phyloP scores from a whole-genome alignment of 2,113 vertebrate species.

The Pimephales promelas region DNA sequence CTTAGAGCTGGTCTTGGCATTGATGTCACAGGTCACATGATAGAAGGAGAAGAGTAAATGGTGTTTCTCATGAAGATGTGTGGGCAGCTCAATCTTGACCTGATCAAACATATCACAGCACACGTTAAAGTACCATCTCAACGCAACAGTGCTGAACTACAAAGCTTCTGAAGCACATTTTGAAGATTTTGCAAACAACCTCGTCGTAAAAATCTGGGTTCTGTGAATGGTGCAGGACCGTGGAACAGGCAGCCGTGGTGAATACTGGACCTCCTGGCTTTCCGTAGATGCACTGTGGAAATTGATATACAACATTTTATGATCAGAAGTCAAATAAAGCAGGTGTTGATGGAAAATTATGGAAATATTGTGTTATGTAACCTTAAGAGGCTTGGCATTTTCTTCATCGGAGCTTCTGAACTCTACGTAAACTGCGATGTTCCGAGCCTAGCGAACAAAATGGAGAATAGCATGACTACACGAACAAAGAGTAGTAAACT shows the following conservation, averaged over 20 bases:
- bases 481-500: background rate
- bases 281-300: constrained; percentile 90
- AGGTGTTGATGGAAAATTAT: constrained; percentile 33
- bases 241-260: constrained; percentile 84
- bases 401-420: constrained; percentile 94
- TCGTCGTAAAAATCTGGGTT: constrained; percentile 97
- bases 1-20: constrained; percentile 94
- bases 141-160: background rate
- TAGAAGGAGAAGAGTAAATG: constrained; percentile 98
- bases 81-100: constrained; percentile 98
- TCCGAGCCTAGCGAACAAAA: constrained; percentile 84
- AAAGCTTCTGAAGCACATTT: background rate
- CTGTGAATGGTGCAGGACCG: constrained; percentile 94
- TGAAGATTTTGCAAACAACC: constrained; percentile 72
- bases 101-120: constrained; percentile 61
- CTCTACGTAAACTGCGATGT: constrained; percentile 91
- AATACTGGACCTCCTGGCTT: constrained; percentile 92
- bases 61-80: constrained; percentile 95
- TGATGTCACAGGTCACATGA: constrained; percentile 97
- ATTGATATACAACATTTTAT: constrained; percentile 10
- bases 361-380: constrained; percentile 59
- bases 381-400: constrained; percentile 87
- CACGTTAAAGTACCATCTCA: background rate
- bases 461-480: background rate
- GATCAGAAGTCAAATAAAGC: background rate